Evolutionary conservation across 2,888 invertebrate species (phyloP).

Genomic region (Tachina grossa): DNA sequence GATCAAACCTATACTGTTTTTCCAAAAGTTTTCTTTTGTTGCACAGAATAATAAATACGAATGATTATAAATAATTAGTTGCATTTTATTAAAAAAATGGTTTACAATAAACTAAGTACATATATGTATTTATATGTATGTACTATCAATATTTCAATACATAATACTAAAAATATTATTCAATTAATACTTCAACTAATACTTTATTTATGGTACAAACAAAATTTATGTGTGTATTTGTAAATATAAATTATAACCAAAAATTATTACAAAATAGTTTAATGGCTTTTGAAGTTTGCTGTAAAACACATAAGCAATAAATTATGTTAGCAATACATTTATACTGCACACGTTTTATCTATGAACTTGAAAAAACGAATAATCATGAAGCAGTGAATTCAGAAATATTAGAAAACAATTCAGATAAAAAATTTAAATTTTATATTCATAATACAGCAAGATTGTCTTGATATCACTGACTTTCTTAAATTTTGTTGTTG

Average conservation of each 20-base stretch:
- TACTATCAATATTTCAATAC: not conserved
- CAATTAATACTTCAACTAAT: not conserved
- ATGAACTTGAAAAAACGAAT: not conserved
- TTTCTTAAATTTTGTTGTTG: not conserved
- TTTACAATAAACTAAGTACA: not conserved
- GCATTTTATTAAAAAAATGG: too few species aligned
- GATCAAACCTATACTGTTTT: too few species aligned
- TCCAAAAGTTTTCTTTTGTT: too few species aligned
- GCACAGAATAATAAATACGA: too few species aligned
- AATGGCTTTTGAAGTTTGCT: not conserved
- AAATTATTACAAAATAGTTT: not conserved
- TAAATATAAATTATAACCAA: not conserved
- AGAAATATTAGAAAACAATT: not conserved
- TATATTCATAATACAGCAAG: too few species aligned
- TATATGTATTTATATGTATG: too few species aligned
- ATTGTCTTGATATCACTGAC: not conserved
- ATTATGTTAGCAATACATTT: not conserved
- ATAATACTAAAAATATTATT: not conserved
- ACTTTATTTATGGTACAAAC: not conserved
- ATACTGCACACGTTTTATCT: not conserved
- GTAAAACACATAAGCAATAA: not conserved
- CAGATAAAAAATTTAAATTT: too few species aligned
- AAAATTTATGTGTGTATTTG: not conserved
- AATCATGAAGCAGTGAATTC: not conserved
- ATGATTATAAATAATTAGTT: too few species aligned